A percentile compares a stretch with the other conserved stretches of the same genome.
phyloP scores from a whole-genome alignment of 1,140 invertebrate species.

The Penaeus indicus region DNA sequence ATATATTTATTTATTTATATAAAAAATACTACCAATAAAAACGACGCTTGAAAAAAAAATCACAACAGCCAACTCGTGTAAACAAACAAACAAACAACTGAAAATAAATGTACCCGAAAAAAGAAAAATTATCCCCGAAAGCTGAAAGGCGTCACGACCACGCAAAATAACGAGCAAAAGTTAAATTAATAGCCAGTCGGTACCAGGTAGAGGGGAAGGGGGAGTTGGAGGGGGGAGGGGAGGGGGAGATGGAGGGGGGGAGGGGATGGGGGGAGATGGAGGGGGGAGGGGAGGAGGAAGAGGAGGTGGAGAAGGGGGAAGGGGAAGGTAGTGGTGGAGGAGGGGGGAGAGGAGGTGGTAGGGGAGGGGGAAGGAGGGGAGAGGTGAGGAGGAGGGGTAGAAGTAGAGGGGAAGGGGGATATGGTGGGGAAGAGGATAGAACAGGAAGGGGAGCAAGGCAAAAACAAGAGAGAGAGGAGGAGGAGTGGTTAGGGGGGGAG shows the following conservation, averaged over 20 bases:
- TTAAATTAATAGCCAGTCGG: constrained; percentile 43
- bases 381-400: background rate
- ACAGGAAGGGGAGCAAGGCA: background rate
- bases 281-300: background rate
- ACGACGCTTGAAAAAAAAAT: too few species aligned
- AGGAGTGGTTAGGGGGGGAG: background rate
- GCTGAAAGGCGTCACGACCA: constrained; percentile 54
- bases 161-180: constrained; percentile 55
- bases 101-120: constrained; percentile 45
- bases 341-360: background rate
- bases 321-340: background rate
- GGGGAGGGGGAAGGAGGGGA: background rate
- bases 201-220: background rate
- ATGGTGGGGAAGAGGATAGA: background rate
- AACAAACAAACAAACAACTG: constrained; percentile 37
- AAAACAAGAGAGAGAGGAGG: background rate
- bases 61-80: constrained; percentile 20
- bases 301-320: background rate
- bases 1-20: constrained; percentile 11
- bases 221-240: background rate
- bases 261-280: background rate
- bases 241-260: background rate
- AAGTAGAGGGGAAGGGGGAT: background rate
- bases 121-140: constrained; percentile 47
- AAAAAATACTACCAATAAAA: constrained; percentile 16